Conservation (phyloP, 2,113 vertebrate species). For the Haliaeetus leucogaster region DNA sequence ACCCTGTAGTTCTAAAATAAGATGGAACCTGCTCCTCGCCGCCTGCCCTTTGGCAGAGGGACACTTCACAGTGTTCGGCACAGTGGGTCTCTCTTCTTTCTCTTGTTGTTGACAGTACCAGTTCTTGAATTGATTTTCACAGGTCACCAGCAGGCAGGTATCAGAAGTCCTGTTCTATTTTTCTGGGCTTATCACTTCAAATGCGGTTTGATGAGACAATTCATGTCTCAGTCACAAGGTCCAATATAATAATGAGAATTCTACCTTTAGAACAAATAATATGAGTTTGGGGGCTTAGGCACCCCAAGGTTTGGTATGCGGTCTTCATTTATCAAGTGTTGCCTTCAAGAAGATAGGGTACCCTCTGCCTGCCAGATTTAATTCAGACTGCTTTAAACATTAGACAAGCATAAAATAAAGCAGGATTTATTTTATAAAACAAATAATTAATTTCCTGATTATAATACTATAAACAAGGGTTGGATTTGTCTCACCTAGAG, state of each 20-base stretch:
- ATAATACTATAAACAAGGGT: neutral
- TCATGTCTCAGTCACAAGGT: neutral
- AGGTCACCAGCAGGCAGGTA: neutral
- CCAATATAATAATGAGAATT: neutral
- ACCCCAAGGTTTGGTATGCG: neutral
- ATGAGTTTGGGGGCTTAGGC: neutral
- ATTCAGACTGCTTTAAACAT: neutral
- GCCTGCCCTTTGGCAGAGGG: neutral
- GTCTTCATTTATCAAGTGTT: neutral
- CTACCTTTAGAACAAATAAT: neutral
- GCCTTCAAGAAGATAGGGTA: slow-evolving; percentile 19
- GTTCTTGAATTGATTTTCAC: neutral
- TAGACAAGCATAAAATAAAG: neutral
- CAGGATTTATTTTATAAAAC: neutral
- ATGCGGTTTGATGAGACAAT: neutral
- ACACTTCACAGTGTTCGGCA: neutral
- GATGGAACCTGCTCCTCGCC: neutral
- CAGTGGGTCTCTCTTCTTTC: neutral
- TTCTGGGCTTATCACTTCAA: neutral
- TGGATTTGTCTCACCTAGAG: neutral
- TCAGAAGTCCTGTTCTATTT: neutral
- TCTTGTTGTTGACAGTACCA: neutral
- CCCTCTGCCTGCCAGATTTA: slow-evolving; percentile 27
- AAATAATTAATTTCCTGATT: neutral
- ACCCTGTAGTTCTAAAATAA: neutral